Conservation (phyloP, 2,888 invertebrate species). For the Noctua pronuba region DNA sequence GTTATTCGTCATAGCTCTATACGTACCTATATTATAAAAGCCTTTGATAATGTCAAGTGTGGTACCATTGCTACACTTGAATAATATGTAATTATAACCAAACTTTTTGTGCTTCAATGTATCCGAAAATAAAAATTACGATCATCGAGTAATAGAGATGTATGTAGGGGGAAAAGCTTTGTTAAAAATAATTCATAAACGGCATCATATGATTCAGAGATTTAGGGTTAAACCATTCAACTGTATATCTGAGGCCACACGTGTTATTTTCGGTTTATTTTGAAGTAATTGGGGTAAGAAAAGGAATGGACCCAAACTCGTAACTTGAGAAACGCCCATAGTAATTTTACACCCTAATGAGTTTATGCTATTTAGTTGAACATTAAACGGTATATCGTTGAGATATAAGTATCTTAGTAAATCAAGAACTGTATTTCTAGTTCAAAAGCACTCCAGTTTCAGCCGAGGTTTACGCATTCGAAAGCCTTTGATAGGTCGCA, state of each 20-base stretch:
- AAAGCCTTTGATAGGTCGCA: too few relatives aligned
- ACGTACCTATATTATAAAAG: constrained; percentile 13
- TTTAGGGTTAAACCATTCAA: background rate
- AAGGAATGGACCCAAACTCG: too few relatives aligned
- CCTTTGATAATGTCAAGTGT: background rate
- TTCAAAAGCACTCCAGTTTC: too few relatives aligned
- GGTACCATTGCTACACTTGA: background rate
- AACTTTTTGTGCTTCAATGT: background rate
- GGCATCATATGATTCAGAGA: background rate
- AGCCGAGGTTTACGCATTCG: too few relatives aligned
- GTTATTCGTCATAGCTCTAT: background rate
- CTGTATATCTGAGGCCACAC: background rate
- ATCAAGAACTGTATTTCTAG: too few relatives aligned
- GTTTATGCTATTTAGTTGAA: too few relatives aligned
- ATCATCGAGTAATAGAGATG: background rate
- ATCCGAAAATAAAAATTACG: background rate
- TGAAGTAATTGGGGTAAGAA: background rate
- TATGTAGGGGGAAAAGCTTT: background rate
- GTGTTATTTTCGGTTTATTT: background rate
- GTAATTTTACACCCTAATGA: too few relatives aligned
- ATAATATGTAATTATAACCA: background rate
- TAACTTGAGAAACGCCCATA: too few relatives aligned
- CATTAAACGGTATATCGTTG: too few relatives aligned
- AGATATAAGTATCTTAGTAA: too few relatives aligned
- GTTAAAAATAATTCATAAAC: background rate